Evolutionary conservation across 2,888 invertebrate genomes (phyloP).

Genomic region (Myopa tessellatipennis): DNA sequence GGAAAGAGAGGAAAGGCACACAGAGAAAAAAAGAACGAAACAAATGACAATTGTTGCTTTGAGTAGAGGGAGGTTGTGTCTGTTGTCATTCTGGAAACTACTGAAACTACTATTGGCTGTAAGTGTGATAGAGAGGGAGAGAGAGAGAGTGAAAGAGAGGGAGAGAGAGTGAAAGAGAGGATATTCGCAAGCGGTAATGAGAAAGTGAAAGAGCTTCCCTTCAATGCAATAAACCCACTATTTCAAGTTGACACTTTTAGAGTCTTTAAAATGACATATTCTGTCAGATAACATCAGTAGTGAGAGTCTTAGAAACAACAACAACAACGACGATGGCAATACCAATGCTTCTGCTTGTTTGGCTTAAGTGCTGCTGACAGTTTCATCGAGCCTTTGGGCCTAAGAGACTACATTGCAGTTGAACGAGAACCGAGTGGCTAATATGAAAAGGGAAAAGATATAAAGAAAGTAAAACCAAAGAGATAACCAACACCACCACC

Average conservation of each 20-base stretch:
- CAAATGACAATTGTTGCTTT: slow-evolving; percentile 25
- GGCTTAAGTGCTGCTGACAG: slow-evolving; percentile 24
- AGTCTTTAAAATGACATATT: slow-evolving; percentile 27
- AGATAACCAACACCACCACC: not conserved
- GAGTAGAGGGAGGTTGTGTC: not conserved
- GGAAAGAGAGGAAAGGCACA: not conserved
- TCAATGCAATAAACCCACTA: not conserved
- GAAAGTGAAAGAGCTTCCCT: not conserved
- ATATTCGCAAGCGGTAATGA: not conserved
- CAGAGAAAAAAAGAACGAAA: not conserved
- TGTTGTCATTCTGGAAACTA: not conserved
- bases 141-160: not conserved
- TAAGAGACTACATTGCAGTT: not conserved
- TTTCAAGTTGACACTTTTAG: slow-evolving; percentile 35
- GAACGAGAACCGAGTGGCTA: not conserved
- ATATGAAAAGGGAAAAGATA: not conserved
- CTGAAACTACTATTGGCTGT: not conserved
- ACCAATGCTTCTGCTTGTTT: not conserved
- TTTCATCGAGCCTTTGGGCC: slow-evolving; percentile 15
- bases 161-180: not conserved
- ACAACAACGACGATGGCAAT: not conserved
- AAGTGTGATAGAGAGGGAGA: not conserved
- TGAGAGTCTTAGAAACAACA: not conserved
- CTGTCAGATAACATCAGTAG: slow-evolving; percentile 24
- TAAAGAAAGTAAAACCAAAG: not conserved